Percentiles rank a stretch among this genome's conserved stretches.
These are phyloP conservation scores for Toxotes jaculatrix DNA, from an alignment of 2,113 vertebrate species.

Conservation along the genomic window DNA sequence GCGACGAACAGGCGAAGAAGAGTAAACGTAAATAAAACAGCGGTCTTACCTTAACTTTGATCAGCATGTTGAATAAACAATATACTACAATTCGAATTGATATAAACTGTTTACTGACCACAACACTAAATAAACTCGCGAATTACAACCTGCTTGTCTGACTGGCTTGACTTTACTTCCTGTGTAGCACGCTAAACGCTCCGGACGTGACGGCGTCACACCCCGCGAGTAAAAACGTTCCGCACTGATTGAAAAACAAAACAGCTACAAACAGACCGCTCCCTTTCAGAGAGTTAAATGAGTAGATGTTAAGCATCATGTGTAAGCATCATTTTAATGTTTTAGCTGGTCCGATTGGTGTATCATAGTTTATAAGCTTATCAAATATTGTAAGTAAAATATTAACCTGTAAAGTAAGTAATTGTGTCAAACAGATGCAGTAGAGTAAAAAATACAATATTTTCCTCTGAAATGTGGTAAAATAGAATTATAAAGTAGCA, in stretches of 20 bases:
- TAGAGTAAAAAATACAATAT: neutral
- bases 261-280: neutral
- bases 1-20: neutral
- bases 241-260: neutral
- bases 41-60: constrained; percentile 84
- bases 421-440: neutral
- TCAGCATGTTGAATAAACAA: constrained; percentile 79
- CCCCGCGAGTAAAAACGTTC: constrained; percentile 32
- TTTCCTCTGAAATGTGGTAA: neutral
- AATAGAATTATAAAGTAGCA: neutral
- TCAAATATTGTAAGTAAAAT: neutral
- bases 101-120: neutral
- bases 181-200: constrained; percentile 59
- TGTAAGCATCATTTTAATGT: neutral
- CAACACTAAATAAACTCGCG: constrained; percentile 19
- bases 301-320: no score
- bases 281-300: neutral
- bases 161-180: constrained; percentile 70
- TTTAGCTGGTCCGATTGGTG: neutral
- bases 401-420: neutral
- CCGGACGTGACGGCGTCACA: constrained; percentile 12
- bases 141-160: constrained; percentile 36
- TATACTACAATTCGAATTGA: neutral
- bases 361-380: neutral
- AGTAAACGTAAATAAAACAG: rapidly evolving